Evolutionary conservation across 2,888 invertebrate genomes (phyloP).

Genomic region (Plagodis dolabraria): DNA sequence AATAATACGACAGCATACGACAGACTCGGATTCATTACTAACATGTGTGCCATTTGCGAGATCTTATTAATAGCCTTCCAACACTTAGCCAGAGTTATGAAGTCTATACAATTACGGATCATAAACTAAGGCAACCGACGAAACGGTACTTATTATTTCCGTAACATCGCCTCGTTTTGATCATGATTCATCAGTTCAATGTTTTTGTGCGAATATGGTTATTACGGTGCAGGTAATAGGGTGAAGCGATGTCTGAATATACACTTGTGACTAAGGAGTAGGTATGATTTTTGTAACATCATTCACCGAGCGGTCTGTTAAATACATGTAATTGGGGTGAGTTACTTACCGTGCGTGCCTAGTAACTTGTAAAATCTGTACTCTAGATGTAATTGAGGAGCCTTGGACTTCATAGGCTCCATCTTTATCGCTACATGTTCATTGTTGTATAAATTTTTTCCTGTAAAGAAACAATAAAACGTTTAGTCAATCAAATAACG

Average conservation of each 20-base stretch:
- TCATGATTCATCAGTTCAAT: conserved; percentile 44
- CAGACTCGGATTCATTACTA: conserved; percentile 34
- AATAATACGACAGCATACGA: conserved; percentile 40
- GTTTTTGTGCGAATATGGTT: conserved; percentile 36
- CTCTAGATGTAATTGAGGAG: conserved; percentile 99
- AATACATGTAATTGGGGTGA: conserved; percentile 37
- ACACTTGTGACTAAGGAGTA: conserved; percentile 26
- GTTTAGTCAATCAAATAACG: conserved; percentile 7
- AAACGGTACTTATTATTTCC: conserved; percentile 46
- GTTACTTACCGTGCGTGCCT: conserved; percentile 95
- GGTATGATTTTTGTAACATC: conserved; percentile 33
- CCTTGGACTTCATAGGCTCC: conserved; percentile 99
- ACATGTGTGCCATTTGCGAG: conserved; percentile 34
- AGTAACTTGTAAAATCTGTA: conserved; percentile 99
- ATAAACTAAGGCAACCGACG: conserved; percentile 38
- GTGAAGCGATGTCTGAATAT: conserved; percentile 20
- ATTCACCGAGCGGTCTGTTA: conserved; percentile 20
- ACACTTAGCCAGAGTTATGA: conserved; percentile 36
- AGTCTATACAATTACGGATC: conserved; percentile 39
- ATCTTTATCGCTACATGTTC: conserved; percentile 99
- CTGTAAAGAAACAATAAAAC: conserved; percentile 85
- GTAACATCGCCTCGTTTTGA: conserved; percentile 44
- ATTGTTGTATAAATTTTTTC: conserved; percentile 99
- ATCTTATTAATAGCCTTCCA: conserved; percentile 39
- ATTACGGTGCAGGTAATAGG: conserved; percentile 33